Evolutionary conservation across 2,113 vertebrate species (phyloP), one percentile per base, ranked within the genome.

Genomic region (Echinops telfairi): DNA sequence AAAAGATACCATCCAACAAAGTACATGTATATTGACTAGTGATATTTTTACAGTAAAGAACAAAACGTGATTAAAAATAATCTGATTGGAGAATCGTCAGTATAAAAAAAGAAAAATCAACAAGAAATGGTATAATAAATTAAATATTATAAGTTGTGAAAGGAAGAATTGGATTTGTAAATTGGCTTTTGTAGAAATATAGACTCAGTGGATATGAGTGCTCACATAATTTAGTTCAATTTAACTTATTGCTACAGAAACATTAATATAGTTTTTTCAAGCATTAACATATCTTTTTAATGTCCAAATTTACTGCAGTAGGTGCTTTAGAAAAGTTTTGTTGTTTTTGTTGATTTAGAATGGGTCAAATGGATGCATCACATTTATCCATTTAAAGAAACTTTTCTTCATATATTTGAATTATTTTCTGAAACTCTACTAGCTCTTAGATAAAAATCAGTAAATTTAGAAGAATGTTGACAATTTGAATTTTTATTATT

Each of bases 401-500:
- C 4, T 76, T 78, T 81, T 66, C 83, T 17, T 0, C 33, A 40
- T 36, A 53, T 22, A 70, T 92, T 88, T 86, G 60, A 40, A 68
- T 92, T 60, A 17, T 17, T 91, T 81, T 83, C 10, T 90, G 38
- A 53, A 90, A 83, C 20, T 94, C 90, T 83, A 19, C 47, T 81
- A 96, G 66, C 29, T 88, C 66, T 88, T 82, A 86, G 64, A 78
- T 40, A 85, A 93, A 87, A 19, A 90, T 3, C n/a, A 40, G 66
- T 88, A 71, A 15, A 33, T 40, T 86, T 81, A 94, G 31, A 93
- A 36, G 86, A 81, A 80, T 4, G 29, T 19, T 79, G 36, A 70
- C 10, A 76, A 75, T 84, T 88, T 86, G 78, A 68, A 57, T 77
- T 90, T 92, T 94, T 86, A 86, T 86, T 85, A 83, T 93, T 93